These are phyloP conservation scores for Cabera pusaria DNA, from an alignment of 2,888 invertebrate genomes.

Conservation along the genomic window DNA sequence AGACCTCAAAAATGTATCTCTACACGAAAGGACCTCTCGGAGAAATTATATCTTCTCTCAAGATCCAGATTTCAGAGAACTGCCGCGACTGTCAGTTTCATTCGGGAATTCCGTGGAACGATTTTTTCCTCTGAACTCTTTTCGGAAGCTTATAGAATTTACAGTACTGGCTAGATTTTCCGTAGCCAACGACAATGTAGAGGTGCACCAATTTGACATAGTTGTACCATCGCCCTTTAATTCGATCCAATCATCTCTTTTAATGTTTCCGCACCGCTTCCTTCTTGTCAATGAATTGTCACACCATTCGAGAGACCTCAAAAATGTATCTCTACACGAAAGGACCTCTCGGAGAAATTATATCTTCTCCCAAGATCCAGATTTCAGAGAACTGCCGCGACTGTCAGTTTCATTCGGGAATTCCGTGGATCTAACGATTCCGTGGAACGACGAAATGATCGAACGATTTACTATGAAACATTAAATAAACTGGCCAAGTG, in stretches of 20 bases:
- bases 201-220: conserved; percentile 37
- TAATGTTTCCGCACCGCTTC: conserved; percentile 64
- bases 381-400: conserved; percentile 56
- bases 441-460: no score
- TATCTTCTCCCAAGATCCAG: conserved; percentile 76
- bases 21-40: conserved; percentile 68
- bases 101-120: conserved; percentile 34
- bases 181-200: conserved; percentile 53
- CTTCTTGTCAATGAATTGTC: conserved; percentile 74
- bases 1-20: conserved; percentile 71
- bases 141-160: conserved; percentile 26
- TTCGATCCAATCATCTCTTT: conserved; percentile 72
- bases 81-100: conserved; percentile 49
- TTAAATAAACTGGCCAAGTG: no score
- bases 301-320: conserved; percentile 76
- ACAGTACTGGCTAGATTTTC: conserved; percentile 54
- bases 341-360: conserved; percentile 74
- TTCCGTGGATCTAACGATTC: no score
- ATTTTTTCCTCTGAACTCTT: conserved; percentile 34
- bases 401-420: conserved; percentile 44
- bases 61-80: conserved; percentile 65
- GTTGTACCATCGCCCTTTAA: conserved; percentile 64
- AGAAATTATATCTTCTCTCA: conserved; percentile 77
- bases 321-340: conserved; percentile 69
- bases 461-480: no score